Base-by-base conservation (phyloP, 2,888 invertebrate genomes). In the Pseudococcus viburni region DNA sequence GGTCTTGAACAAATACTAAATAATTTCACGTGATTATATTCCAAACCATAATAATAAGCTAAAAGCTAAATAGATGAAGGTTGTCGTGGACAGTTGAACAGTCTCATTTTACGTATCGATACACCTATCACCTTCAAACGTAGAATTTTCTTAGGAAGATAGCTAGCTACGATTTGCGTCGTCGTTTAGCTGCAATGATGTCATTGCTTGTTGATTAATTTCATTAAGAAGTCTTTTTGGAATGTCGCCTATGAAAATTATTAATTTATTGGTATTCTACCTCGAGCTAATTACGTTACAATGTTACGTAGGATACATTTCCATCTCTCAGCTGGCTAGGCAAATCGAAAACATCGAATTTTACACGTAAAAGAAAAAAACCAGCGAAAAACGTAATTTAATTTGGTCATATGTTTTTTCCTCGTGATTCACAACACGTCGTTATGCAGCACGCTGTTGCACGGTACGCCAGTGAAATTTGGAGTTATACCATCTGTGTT, bases 401-500 rank as follows among this genome's bases (percentile, higher is more conserved):
- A n/a, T 83, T 19, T 46, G 12, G 73, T 83, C 80, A 46, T 22
- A 83, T 83, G 80, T 46, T 83, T 83, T 26, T 83, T 83, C 46
- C 46, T 46, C 17, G 26, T 46, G 80, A 83, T 19, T 46, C 80
- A 46, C 26, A 33, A 3, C 26, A 3, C 5, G 80, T 83, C 19
- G 73, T 73, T 73, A 17, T 73, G 17, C 22, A 22, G n/a, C 55
- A 55, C 55, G 55, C 42, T 42, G 42, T 42, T 42, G 42, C 42
- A 42, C 42, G 42, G 42, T 73, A 17, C 39, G 19, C 7, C 46
- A 46, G 46, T 83, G 80, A 83, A 83, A 83, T 83, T 83, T 83
- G 80, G 46, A 42, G 80, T 83, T 83, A 83, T 83, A 83, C 26
- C 80, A 46, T 83, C 80, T 46, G 46, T 83, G 12, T 83, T 83